phyloP scores from a whole-genome alignment of 2,888 invertebrate genomes.

The Norana najaformis region DNA sequence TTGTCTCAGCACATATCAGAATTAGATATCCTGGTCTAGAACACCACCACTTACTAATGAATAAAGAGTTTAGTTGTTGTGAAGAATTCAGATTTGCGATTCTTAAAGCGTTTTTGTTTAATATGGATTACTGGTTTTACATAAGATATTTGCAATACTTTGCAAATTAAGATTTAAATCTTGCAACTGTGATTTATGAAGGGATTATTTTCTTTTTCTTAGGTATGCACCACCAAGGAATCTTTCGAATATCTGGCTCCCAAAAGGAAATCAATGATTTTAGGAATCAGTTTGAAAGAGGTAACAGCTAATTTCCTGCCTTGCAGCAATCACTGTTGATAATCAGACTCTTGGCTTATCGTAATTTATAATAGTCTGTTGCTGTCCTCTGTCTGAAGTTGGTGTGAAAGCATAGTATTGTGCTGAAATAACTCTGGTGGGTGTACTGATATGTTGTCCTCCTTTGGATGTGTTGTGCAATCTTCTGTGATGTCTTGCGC shows the following conservation, averaged over 20 bases:
- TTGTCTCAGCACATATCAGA: no score
- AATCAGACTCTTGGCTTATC: no score
- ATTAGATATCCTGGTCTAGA: no score
- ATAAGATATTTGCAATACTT: background rate
- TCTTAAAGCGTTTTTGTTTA: background rate
- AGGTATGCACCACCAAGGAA: constrained; percentile 90
- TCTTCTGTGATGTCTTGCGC: no score
- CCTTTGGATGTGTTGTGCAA: no score
- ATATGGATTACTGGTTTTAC: background rate
- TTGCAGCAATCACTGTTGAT: background rate
- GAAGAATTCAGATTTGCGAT: background rate
- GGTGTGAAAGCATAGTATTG: no score
- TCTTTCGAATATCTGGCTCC: constrained; percentile 87
- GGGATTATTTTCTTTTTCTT: constrained; percentile 34
- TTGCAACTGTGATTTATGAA: background rate
- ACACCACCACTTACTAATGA: background rate
- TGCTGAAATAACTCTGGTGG: no score
- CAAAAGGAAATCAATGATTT: constrained; percentile 94
- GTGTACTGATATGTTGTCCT: no score
- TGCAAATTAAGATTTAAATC: background rate
- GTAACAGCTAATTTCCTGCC: constrained; percentile 64
- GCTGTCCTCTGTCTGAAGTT: no score
- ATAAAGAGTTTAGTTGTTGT: background rate
- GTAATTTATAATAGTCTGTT: no score
- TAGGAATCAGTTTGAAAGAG: constrained; percentile 86